These are phyloP conservation scores for Nomada fabriciana DNA, from an alignment of 2,888 invertebrate genomes.

Conservation along the genomic window DNA sequence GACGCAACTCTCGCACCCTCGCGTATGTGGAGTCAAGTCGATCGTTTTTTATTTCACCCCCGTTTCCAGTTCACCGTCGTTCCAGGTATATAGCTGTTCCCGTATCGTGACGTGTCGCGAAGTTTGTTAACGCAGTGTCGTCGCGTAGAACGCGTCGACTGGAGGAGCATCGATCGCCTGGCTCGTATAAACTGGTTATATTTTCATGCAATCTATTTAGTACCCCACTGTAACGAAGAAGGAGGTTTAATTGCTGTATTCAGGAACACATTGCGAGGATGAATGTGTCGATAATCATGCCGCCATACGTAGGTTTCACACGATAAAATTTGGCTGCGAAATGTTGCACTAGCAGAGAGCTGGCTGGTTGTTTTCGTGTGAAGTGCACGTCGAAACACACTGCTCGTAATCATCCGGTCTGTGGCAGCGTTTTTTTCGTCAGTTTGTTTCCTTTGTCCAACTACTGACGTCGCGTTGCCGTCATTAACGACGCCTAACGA, in stretches of 20 bases:
- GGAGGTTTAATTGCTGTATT: too few species aligned
- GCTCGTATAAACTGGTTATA: too few species aligned
- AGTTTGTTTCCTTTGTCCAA: slow-evolving; percentile 32
- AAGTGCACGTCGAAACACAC: slow-evolving; percentile 1
- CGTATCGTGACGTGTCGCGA: neutral
- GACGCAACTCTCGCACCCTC: slow-evolving; percentile 21
- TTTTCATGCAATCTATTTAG: too few species aligned
- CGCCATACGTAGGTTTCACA: too few species aligned
- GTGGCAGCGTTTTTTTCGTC: slow-evolving; percentile 24
- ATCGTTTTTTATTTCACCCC: slow-evolving; percentile 52
- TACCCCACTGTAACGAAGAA: too few species aligned
- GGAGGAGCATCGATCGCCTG: neutral
- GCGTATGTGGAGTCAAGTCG: slow-evolving; percentile 58
- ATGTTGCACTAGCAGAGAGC: neutral
- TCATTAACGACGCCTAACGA: slow-evolving; percentile 67
- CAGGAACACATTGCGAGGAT: too few species aligned
- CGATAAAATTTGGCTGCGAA: too few species aligned
- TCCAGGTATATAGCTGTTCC: neutral
- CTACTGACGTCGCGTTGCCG: slow-evolving; percentile 32
- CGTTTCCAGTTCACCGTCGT: slow-evolving; percentile 39
- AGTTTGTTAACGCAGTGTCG: slow-evolving; percentile 7
- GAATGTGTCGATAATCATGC: too few species aligned
- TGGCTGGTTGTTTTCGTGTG: neutral
- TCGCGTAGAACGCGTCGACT: neutral
- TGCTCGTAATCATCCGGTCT: slow-evolving; percentile 49